Evolutionary conservation across 2,113 vertebrate species (phyloP), one percentile per base, ranked within the genome.

Genomic region (Mugil cephalus): DNA sequence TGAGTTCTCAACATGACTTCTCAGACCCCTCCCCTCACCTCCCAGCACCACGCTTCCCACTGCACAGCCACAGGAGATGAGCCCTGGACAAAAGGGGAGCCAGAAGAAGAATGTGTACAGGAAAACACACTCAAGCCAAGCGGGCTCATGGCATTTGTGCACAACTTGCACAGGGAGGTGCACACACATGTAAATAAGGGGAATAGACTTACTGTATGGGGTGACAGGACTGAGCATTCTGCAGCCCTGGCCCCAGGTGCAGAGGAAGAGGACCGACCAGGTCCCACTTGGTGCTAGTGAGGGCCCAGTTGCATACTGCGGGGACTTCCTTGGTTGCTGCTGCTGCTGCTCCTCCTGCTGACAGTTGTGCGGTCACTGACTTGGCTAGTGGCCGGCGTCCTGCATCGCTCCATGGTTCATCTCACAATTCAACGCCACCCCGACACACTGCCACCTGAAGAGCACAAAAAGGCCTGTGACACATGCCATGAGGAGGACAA

Each of bases 141-240:
- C 54, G 24, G 17, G 11, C 38, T 66, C 35, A 30, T 7, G 21
- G 19, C 36, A 34, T 67, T 17, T 48, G 43, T 1, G 4, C 34
- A 39, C 38, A 67, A 38, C 48, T 60, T 45, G 14, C 21, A 17
- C 15, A 43, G 10, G 40, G 35, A 24, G 55, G 21, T 4, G 2
- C 34, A 15, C 9, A 52, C 63, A 60, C 9, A 12, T 13, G 10
- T 9, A 14, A 42, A 17, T n/a, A n/a, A 34, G 48, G 48, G 1
- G 9, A 15, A 18, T n/a, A n/a, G n/a, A 88, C 92, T 85, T 81
- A 93, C 92, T 92, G 90, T 93, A 91, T 73, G 89, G 87, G 87
- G 85, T 83, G 85, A 90, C 86, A 88, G 91, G 88, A 91, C 92
- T 92, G 90, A 91, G 91, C 92, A 93, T 93, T 91, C 92, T 93